A percentile compares a stretch with the other conserved stretches of the same genome.
Evolutionary conservation across 2,797 vertebrate species (phyloP).

Genomic region (Gymnocypris eckloni): DNA sequence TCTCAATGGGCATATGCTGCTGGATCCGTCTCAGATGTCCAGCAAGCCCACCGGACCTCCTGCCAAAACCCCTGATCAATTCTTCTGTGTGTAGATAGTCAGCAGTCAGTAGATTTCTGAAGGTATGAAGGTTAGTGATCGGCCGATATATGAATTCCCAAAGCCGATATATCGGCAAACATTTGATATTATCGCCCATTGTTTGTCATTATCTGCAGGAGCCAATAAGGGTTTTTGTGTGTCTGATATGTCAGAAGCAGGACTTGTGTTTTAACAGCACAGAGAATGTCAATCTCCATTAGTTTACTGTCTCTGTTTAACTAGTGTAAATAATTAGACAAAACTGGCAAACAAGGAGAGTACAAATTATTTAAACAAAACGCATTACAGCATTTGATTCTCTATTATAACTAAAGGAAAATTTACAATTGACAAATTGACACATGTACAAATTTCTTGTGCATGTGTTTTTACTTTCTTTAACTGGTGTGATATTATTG

Average conservation of each 20-base stretch:
- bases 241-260: not conserved
- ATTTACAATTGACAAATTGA: not conserved
- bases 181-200: not conserved
- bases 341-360: not conserved
- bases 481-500: not conserved
- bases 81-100: not conserved
- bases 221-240: not conserved
- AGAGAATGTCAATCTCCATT: not conserved
- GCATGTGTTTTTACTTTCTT: not conserved
- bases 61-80: not conserved
- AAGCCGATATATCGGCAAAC: not conserved
- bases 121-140: not conserved
- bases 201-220: not conserved
- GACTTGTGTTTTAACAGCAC: not conserved
- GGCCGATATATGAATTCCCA: not conserved
- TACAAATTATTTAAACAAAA: not conserved
- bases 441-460: not conserved
- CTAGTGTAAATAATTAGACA: too few species aligned
- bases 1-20: conserved; percentile 48
- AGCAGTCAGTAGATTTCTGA: not conserved
- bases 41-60: not conserved
- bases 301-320: not conserved
- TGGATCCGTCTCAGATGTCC: conserved; percentile 28
- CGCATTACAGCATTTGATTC: not conserved
- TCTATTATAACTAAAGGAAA: not conserved